These are phyloP conservation scores for Thyatira batis DNA, from an alignment of 2,888 invertebrate species.

Conservation along the genomic window DNA sequence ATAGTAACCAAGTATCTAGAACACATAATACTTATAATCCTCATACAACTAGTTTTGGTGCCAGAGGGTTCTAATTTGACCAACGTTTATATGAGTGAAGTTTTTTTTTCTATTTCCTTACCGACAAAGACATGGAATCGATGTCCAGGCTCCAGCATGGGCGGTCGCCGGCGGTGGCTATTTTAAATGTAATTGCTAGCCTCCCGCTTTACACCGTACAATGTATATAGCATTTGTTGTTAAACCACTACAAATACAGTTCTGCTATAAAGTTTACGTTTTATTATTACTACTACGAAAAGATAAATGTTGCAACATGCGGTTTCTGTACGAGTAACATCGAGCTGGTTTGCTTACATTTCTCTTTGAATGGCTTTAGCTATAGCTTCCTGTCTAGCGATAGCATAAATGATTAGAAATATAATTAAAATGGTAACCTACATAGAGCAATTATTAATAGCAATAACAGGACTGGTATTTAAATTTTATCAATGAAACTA, in stretches of 20 bases:
- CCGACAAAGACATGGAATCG: conserved; percentile 16
- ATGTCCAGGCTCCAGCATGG: conserved; percentile 36
- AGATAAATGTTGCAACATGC: not conserved
- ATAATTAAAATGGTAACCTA: no score
- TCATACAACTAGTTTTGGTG: not conserved
- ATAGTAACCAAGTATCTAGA: not conserved
- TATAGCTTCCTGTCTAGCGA: not conserved
- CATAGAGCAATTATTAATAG: not conserved
- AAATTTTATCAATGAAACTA: not conserved
- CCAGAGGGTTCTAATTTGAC: not conserved
- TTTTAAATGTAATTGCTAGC: conserved; percentile 60
- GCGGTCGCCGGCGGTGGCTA: conserved; percentile 43
- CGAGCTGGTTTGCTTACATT: not conserved
- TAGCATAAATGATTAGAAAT: no score
- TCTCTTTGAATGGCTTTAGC: not conserved
- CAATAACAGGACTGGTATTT: not conserved
- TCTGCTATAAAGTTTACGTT: conserved; percentile 36
- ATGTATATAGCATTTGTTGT: conserved; percentile 40
- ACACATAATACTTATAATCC: no score
- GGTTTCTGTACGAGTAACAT: not conserved
- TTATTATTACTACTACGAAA: conserved; percentile 24
- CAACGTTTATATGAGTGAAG: conserved; percentile 1
- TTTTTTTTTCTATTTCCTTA: conserved; percentile 22
- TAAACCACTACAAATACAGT: conserved; percentile 31
- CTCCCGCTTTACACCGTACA: conserved; percentile 8